Evolutionary conservation across 2,113 vertebrate species (phyloP), one percentile per base, ranked within the genome.

Genomic region (Terrapene triunguis): DNA sequence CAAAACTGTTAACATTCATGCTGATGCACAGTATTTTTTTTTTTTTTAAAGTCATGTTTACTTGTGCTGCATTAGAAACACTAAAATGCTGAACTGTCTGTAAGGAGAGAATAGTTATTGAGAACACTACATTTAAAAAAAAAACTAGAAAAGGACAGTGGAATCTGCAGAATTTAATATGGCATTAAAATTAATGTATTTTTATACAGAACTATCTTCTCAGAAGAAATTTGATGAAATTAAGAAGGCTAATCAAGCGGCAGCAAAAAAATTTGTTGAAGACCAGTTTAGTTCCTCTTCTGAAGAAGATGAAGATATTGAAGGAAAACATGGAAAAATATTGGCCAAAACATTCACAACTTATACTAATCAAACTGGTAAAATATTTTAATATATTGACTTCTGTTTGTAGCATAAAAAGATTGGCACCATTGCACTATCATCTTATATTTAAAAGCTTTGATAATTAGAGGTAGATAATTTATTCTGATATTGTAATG

Each of bases 201-300:
- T 84, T 90, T 95, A 87, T 89, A 89, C 96, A 99, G 99, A 97
- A n/a, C 89, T 96, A 16, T 98, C 97, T 4, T 98, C 98, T 69
- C 98, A 98, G 95, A 98, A 98, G 87, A 99, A 98, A 96, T 99
- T 99, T 87, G 99, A 99, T 89, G 99, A 99, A 98, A 99, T 99
- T 97, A 98, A 98, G 96, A 99, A 98, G 94, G 98, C 99, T 62
- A 99, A 99, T 97, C 99, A 99, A 97, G 99, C 98, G 17, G 98
- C 98, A 47, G 99, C 98, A 89, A 99, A 98, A 98, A 99, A 99
- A 88, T 82, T 99, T 65, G 97, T 98, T 54, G 98, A 99, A 95
- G 98, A 98, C 51, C 98, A 98, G 0, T 94, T 98, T 87, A 99
- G 98, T 96, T 99, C 99, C 72, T 99, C 99, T 0, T 99, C 99